Evolutionary conservation across 2,797 vertebrate species (phyloP).

Genomic region (Helicolenus hilgendorfi): DNA sequence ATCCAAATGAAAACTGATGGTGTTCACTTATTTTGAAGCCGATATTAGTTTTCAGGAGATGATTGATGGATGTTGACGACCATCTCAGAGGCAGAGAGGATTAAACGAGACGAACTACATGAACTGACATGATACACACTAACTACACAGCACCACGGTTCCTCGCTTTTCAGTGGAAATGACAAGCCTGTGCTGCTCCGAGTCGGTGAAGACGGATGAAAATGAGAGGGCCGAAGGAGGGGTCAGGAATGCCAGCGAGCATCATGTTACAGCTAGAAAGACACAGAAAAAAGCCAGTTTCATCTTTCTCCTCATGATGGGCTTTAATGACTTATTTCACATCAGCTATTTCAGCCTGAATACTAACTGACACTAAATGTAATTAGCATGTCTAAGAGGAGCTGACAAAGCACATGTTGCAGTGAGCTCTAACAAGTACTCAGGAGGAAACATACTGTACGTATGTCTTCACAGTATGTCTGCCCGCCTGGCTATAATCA

Average conservation of each 20-base stretch:
- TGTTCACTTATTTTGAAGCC: neutral
- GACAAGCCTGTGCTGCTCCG: slow-evolving; percentile 6
- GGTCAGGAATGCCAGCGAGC: slow-evolving; percentile 52
- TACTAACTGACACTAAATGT: slow-evolving; percentile 16
- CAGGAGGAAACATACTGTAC: neutral
- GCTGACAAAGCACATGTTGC: slow-evolving; percentile 30
- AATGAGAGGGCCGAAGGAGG: slow-evolving; percentile 28
- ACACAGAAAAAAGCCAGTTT: slow-evolving; percentile 24
- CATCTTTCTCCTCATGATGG: slow-evolving; percentile 27
- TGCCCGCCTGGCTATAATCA: neutral
- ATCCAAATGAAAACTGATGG: slow-evolving; percentile 22
- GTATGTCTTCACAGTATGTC: neutral
- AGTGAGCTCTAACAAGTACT: neutral
- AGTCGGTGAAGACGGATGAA: slow-evolving; percentile 31
- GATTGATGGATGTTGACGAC: slow-evolving; percentile 7
- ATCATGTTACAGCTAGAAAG: slow-evolving; percentile 39
- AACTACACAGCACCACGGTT: neutral
- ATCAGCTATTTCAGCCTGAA: slow-evolving; percentile 6
- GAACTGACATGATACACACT: slow-evolving; percentile 9
- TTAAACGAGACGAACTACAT: slow-evolving; percentile 21
- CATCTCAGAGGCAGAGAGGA: neutral
- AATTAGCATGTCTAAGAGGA: slow-evolving; percentile 27
- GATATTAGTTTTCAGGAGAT: slow-evolving; percentile 14
- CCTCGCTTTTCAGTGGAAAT: slow-evolving; percentile 16
- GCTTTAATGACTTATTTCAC: slow-evolving; percentile 24